phyloP scores from a whole-genome alignment of 2,888 invertebrate genomes.

The Lamproptera curius region DNA sequence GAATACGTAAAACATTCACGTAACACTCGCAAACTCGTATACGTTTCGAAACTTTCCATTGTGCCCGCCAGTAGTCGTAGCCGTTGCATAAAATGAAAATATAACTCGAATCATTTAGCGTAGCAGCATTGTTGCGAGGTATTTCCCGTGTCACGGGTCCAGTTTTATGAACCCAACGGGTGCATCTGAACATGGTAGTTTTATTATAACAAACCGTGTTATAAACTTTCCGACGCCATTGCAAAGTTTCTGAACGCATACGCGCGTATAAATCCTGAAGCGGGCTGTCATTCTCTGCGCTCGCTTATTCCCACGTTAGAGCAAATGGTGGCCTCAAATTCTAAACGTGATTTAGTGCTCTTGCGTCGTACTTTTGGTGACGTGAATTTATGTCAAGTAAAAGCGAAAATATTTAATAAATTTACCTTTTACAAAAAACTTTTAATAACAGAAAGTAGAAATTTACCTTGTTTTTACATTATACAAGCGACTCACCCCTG shows the following conservation, averaged over 20 bases:
- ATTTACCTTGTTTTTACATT: no score
- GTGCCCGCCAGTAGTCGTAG: not conserved
- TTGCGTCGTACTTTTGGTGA: no score
- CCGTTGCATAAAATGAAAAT: not conserved
- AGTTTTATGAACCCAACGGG: conserved; percentile 18
- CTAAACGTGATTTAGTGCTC: not conserved
- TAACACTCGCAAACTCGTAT: not conserved
- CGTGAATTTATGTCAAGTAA: no score
- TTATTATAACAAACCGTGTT: conserved; percentile 17
- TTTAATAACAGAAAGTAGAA: no score
- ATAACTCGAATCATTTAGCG: conserved; percentile 1
- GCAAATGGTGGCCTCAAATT: not conserved
- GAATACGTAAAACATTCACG: not conserved
- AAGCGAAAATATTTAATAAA: no score
- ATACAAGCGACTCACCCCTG: no score
- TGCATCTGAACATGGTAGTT: conserved; percentile 18
- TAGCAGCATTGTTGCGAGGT: conserved; percentile 10
- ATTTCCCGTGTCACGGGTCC: conserved; percentile 17
- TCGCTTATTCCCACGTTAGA: not conserved
- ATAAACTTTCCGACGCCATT: conserved; percentile 15
- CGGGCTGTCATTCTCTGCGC: conserved; percentile 4
- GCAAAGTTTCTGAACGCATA: conserved; percentile 13
- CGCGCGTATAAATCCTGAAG: conserved; percentile 9
- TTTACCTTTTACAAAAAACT: no score
- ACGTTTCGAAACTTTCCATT: not conserved